Conservation (phyloP, 2,113 vertebrate species). For the Pygoscelis antarcticus region DNA sequence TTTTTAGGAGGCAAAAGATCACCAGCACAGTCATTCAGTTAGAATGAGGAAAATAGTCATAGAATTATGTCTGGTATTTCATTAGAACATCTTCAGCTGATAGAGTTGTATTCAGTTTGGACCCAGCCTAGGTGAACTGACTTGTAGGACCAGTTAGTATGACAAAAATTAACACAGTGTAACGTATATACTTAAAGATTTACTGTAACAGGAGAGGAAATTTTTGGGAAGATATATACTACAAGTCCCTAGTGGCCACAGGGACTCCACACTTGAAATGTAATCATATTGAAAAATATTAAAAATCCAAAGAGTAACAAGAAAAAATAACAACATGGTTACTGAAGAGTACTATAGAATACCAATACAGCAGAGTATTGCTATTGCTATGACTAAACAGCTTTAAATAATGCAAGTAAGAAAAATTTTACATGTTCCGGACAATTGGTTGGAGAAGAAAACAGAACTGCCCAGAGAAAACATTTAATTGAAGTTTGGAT, state of each 20-base stretch:
- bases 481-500: not conserved
- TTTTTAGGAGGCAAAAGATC: conserved; percentile 7
- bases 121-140: not conserved
- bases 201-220: not conserved
- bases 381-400: not conserved
- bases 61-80: not conserved
- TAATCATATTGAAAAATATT: not conserved
- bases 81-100: not conserved
- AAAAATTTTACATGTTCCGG: not conserved
- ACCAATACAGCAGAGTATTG: not conserved
- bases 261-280: not conserved
- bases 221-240: not conserved
- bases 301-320: not conserved
- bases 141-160: not conserved
- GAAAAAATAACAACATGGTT: not conserved
- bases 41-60: not conserved
- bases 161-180: not conserved
- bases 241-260: not conserved
- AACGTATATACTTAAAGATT: not conserved
- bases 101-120: not conserved
- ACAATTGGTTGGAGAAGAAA: not conserved
- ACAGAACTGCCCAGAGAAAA: not conserved
- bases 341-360: not conserved
- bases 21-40: not conserved
- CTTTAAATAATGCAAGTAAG: not conserved